phyloP scores from a whole-genome alignment of 2,113 vertebrate species.

The Tamias sibiricus region DNA sequence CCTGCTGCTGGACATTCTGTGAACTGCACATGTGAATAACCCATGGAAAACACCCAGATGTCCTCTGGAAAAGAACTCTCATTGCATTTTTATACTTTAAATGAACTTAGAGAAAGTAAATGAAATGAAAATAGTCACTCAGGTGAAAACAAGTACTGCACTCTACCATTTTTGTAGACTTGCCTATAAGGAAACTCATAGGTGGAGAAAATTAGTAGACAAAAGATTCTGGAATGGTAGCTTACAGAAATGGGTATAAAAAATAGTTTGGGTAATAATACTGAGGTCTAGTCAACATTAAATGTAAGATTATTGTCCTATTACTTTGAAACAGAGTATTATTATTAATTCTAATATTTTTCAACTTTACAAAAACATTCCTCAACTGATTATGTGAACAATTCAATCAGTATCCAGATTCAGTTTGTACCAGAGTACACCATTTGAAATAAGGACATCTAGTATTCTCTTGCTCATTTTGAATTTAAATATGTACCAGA shows the following conservation, averaged over 20 bases:
- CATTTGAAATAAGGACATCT: conserved; percentile 46
- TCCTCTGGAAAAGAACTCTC: neutral
- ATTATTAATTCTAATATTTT: neutral
- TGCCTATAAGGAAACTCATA: neutral
- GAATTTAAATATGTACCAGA: conserved; percentile 56
- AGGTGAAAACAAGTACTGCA: neutral
- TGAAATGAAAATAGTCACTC: neutral
- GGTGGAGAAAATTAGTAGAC: neutral
- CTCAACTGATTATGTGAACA: neutral
- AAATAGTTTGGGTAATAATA: neutral
- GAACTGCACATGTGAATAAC: neutral
- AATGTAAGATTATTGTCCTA: neutral
- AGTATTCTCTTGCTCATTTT: neutral
- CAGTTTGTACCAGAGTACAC: neutral
- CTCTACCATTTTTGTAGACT: neutral
- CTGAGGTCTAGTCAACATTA: neutral
- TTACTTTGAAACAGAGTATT: neutral
- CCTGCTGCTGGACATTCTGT: neutral
- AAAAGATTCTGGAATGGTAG: neutral
- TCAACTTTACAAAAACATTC: neutral
- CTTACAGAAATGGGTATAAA: neutral
- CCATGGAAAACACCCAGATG: neutral
- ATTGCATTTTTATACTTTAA: conserved; percentile 14
- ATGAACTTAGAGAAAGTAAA: conserved; percentile 20
- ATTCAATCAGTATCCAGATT: neutral